Evolutionary conservation across 64 coral and sea anemone genomes (phyloP).

Genomic region (Montipora cactus): DNA sequence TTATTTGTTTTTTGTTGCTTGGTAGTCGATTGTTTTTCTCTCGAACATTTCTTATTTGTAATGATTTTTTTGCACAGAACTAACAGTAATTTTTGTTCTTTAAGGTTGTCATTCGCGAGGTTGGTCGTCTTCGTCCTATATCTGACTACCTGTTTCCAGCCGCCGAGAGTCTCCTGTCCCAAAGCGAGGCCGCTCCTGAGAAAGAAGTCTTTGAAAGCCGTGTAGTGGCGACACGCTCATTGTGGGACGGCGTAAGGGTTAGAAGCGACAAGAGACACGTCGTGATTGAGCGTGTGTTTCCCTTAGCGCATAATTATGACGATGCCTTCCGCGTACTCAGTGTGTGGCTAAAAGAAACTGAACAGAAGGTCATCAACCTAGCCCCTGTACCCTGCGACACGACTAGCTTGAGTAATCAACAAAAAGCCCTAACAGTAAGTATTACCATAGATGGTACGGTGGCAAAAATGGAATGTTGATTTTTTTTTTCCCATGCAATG

Average conservation of each 20-base stretch:
- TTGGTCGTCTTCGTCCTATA: conserved; percentile 71
- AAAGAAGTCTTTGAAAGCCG: conserved; percentile 72
- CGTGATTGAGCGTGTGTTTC: conserved; percentile 87
- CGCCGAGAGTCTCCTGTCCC: conserved; percentile 71
- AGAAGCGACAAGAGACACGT: conserved; percentile 75
- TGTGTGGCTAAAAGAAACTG: conserved; percentile 78
- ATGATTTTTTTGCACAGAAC: too few relatives aligned
- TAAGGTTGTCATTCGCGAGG: conserved; percentile 81
- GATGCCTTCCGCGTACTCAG: conserved; percentile 82
- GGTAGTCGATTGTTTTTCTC: too few relatives aligned
- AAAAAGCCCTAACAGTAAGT: neutral
- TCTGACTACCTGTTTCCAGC: conserved; percentile 85
- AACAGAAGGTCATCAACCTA: conserved; percentile 81
- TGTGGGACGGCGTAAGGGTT: conserved; percentile 72
- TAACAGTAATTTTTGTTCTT: neutral
- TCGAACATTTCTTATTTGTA: too few relatives aligned
- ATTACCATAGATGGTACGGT: neutral
- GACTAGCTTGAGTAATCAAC: conserved; percentile 70
- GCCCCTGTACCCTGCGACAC: conserved; percentile 81
- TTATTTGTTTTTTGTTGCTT: too few relatives aligned
- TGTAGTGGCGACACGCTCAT: conserved; percentile 67
- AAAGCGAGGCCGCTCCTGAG: conserved; percentile 65
- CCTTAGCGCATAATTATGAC: conserved; percentile 87
- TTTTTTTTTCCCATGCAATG: too few relatives aligned
- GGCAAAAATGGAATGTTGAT: too few relatives aligned